Percentiles rank a stretch among this genome's conserved stretches.
Conservation (phyloP, 2,888 invertebrate species). For the Seladonia tumulorum region DNA sequence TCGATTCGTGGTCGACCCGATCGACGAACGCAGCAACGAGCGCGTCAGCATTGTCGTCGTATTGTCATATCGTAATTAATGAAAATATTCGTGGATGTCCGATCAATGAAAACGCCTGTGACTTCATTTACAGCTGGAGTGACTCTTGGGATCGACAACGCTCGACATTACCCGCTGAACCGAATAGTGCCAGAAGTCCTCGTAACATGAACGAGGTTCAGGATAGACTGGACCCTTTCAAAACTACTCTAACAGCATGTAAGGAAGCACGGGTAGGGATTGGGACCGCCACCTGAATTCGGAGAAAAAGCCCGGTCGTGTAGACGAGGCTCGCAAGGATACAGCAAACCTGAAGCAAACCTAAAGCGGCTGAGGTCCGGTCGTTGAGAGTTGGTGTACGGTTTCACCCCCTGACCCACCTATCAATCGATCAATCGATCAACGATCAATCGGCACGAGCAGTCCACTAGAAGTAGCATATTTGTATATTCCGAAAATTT, state of each 20-base stretch:
- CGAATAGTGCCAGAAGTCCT: conserved; percentile 68
- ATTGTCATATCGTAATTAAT: neutral
- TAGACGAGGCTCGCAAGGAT: neutral
- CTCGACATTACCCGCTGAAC: conserved; percentile 73
- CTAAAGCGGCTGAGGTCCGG: neutral
- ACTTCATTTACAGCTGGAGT: conserved; percentile 80
- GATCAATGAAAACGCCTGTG: conserved; percentile 1
- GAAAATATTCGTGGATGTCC: neutral
- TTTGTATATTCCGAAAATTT: neutral
- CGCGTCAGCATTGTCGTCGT: neutral
- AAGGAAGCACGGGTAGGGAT: conserved; percentile 26
- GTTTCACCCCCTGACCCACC: neutral
- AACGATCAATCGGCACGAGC: neutral
- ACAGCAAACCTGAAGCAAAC: neutral
- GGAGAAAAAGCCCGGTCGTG: neutral
- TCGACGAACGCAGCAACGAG: neutral
- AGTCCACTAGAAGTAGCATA: neutral
- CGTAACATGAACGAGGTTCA: conserved; percentile 68
- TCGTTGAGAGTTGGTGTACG: conserved; percentile 3
- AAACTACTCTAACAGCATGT: conserved; percentile 7
- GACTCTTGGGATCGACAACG: conserved; percentile 79
- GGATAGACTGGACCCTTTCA: conserved; percentile 16
- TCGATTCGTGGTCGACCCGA: neutral
- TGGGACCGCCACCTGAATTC: conserved; percentile 17
- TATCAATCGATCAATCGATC: neutral